Conservation (phyloP, 2,113 vertebrate species). For the Loxodonta africana region DNA sequence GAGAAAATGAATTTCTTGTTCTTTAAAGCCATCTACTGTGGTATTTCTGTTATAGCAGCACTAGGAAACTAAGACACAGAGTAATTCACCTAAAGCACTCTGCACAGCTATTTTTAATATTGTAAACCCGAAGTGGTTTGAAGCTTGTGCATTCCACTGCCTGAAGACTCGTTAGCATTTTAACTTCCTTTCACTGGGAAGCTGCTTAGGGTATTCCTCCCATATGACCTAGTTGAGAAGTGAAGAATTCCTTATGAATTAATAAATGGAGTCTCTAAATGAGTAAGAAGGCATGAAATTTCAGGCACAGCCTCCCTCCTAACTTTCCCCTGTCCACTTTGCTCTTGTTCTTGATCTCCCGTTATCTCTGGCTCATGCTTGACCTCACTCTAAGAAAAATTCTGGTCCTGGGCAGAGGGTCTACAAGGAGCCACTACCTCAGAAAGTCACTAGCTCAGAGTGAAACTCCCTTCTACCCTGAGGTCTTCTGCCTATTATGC, state of each 20-base stretch:
- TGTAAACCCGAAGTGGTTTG: background rate
- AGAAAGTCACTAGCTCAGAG: background rate
- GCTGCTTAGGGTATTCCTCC: background rate
- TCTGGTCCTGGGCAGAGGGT: background rate
- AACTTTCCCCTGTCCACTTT: background rate
- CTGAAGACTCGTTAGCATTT: background rate
- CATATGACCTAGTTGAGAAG: background rate
- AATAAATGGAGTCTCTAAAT: background rate
- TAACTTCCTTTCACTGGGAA: slow-evolving; percentile 11
- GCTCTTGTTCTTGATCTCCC: background rate
- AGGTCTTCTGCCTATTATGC: no score
- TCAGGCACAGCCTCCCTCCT: background rate
- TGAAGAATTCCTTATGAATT: background rate
- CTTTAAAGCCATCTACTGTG: no score
- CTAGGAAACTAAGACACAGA: no score
- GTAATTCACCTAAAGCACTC: background rate
- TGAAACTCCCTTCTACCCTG: background rate
- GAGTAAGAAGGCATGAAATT: background rate
- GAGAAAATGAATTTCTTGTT: no score
- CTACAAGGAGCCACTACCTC: background rate
- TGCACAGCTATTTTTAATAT: background rate
- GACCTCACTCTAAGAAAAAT: background rate
- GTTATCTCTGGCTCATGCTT: background rate
- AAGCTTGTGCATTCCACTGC: background rate
- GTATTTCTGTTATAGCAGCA: no score